A percentile compares a stretch with the other conserved stretches of the same genome.
These are phyloP conservation scores for Epinephelus coioides DNA, from an alignment of 2,797 vertebrate species.

Conservation along the genomic window DNA sequence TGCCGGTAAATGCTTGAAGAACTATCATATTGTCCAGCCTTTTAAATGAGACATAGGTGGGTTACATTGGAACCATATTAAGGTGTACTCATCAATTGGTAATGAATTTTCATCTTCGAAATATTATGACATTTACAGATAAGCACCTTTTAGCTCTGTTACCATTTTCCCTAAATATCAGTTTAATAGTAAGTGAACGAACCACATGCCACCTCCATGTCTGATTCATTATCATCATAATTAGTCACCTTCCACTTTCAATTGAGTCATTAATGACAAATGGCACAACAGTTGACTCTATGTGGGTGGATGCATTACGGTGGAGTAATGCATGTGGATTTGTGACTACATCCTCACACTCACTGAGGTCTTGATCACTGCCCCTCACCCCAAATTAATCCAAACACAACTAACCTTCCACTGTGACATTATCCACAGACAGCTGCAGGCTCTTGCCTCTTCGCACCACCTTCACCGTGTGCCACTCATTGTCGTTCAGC, in stretches of 20 bases:
- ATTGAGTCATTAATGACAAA: constrained; percentile 7
- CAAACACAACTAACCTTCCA: constrained; percentile 88
- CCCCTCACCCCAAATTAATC: background rate
- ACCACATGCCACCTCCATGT: constrained; percentile 1
- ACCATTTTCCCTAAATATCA: constrained; percentile 7
- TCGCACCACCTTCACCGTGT: constrained; percentile 92
- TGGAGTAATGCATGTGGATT: background rate
- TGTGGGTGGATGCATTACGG: background rate
- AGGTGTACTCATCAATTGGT: constrained; percentile 15
- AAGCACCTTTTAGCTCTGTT: background rate
- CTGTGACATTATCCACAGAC: constrained; percentile 95
- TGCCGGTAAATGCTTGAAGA: background rate
- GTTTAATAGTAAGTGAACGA: constrained; percentile 25
- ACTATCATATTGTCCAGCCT: background rate
- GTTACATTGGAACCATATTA: background rate
- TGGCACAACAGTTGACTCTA: constrained; percentile 1
- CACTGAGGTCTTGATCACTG: background rate
- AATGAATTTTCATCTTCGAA: constrained; percentile 8
- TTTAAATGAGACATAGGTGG: constrained; percentile 3
- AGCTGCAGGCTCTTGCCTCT: constrained; percentile 95
- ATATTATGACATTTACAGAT: constrained; percentile 16
- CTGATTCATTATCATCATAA: constrained; percentile 11
- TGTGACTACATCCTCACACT: background rate
- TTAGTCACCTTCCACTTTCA: constrained; percentile 22
- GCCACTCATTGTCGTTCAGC: constrained; percentile 97